phyloP scores from a whole-genome alignment of 2,888 invertebrate species.

The Orchestes rusci region DNA sequence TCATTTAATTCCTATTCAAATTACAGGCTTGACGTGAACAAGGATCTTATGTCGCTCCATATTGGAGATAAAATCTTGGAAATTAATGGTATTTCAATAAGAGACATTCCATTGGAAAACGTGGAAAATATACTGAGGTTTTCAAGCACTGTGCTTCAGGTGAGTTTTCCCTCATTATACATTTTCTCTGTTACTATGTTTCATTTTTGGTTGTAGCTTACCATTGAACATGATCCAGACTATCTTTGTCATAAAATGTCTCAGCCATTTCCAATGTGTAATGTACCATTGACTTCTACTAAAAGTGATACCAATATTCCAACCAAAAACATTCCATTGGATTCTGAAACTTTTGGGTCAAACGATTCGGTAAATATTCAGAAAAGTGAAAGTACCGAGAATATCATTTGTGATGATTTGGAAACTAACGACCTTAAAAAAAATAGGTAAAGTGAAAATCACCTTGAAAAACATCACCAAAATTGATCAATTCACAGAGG shows the following conservation, averaged over 20 bases:
- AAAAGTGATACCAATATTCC: conserved; percentile 44
- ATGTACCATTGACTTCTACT: conserved; percentile 43
- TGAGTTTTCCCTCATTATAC: conserved; percentile 40
- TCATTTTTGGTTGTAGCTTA: conserved; percentile 65
- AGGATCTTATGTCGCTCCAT: conserved; percentile 75
- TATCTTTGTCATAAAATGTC: conserved; percentile 51
- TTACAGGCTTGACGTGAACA: conserved; percentile 70
- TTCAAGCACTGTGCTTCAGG: conserved; percentile 69
- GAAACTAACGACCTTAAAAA: conserved; percentile 13
- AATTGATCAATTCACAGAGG: too few relatives aligned
- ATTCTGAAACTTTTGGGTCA: conserved; percentile 32
- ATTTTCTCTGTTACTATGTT: too few relatives aligned
- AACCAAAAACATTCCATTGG: conserved; percentile 28
- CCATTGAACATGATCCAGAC: conserved; percentile 85
- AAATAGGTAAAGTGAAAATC: too few relatives aligned
- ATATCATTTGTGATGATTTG: conserved; percentile 11
- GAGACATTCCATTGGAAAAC: conserved; percentile 70
- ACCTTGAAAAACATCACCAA: too few relatives aligned
- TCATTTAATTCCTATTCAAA: too few relatives aligned
- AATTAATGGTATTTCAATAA: conserved; percentile 85
- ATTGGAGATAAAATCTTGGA: conserved; percentile 91
- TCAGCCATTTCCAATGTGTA: too few relatives aligned
- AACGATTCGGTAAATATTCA: conserved; percentile 32
- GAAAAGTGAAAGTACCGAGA: conserved; percentile 9
- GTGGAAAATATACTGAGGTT: conserved; percentile 67